A percentile compares a stretch with the other conserved stretches of the same genome.
phyloP scores from a whole-genome alignment of 2,888 invertebrate species.

The Clitarchus hookeri region DNA sequence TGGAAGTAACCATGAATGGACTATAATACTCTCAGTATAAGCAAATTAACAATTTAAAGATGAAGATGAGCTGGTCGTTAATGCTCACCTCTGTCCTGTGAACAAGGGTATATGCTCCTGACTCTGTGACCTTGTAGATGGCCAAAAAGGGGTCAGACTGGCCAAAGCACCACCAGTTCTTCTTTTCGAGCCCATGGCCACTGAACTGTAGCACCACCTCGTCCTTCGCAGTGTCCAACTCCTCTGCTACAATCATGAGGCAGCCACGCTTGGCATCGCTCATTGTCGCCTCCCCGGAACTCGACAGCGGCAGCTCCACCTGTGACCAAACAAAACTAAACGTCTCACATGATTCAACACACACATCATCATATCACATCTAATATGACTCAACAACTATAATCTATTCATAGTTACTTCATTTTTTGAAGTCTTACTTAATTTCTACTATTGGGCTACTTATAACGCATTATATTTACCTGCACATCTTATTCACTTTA shows the following conservation, averaged over 20 bases:
- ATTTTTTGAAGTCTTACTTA: no score
- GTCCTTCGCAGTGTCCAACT: constrained; percentile 51
- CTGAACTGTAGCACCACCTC: constrained; percentile 51
- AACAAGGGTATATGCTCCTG: constrained; percentile 55
- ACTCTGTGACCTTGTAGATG: constrained; percentile 54
- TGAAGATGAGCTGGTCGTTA: no score
- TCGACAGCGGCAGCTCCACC: constrained; percentile 45
- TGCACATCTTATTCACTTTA: no score
- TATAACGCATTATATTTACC: no score
- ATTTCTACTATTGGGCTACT: no score
- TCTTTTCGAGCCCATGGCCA: constrained; percentile 52
- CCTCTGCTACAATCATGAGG: constrained; percentile 51
- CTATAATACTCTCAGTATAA: no score
- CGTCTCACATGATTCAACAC: not conserved
- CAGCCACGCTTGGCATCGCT: constrained; percentile 30
- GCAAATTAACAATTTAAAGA: no score
- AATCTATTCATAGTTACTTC: no score
- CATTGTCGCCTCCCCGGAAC: constrained; percentile 37
- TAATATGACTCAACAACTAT: no score
- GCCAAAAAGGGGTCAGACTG: constrained; percentile 53
- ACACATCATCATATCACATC: not conserved
- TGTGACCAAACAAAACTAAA: constrained; percentile 27
- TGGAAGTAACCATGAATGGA: no score
- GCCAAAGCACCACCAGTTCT: constrained; percentile 52
- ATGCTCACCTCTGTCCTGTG: constrained; percentile 59